Percentiles rank a stretch among this genome's conserved stretches.
Conservation (phyloP, 1,140 invertebrate species). For the Mamestra configurata region DNA sequence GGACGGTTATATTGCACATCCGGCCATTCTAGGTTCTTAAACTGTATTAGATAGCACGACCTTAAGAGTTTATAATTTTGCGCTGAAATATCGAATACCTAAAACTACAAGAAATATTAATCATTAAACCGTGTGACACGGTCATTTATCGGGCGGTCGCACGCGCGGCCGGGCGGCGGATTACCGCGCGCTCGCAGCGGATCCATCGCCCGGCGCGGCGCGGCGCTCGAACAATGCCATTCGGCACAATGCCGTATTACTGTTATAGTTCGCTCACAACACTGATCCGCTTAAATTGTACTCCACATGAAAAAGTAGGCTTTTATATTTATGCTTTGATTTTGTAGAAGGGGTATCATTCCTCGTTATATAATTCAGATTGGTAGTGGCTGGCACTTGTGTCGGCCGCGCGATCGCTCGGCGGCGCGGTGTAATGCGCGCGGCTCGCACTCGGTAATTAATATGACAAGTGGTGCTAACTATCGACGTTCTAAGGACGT, state of each 20-base stretch:
- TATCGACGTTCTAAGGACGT: conserved; percentile 16
- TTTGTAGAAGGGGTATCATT: not conserved
- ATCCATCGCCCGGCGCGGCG: not conserved
- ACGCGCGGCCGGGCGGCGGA: not conserved
- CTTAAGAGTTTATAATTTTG: no score
- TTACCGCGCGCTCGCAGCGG: not conserved
- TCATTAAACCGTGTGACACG: not conserved
- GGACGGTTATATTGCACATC: no score
- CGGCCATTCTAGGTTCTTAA: no score
- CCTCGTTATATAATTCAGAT: not conserved
- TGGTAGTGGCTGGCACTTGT: not conserved
- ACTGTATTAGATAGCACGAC: no score
- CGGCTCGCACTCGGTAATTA: not conserved
- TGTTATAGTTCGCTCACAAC: not conserved
- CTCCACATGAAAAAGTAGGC: conserved; percentile 12
- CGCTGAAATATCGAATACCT: no score
- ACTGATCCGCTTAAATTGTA: conserved; percentile 36
- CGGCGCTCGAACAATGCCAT: conserved; percentile 12
- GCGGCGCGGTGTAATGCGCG: not conserved
- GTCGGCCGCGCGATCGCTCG: no score
- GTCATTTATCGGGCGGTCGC: conserved; percentile 21
- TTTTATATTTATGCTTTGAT: not conserved
- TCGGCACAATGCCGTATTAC: conserved; percentile 23
- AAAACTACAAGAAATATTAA: no score
- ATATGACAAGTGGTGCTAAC: conserved; percentile 18